A percentile compares a stretch with the other conserved stretches of the same genome.
phyloP scores from a whole-genome alignment of 2,113 vertebrate species.

The Hippoglossus stenolepis region DNA sequence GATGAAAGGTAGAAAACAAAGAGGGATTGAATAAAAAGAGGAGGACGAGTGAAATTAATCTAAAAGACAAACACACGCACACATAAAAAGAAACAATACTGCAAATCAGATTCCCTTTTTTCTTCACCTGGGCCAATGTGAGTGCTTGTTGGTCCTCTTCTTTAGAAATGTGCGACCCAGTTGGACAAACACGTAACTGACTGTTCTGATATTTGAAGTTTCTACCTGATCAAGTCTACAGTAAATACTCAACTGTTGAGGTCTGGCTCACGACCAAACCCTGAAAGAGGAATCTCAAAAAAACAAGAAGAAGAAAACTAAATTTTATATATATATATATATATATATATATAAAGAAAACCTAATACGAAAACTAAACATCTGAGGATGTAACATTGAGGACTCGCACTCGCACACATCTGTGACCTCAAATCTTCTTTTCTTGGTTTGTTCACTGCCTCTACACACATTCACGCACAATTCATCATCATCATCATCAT shows the following conservation, averaged over 20 bases:
- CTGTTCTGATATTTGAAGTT: conserved; percentile 6
- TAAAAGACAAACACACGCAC: conserved; percentile 33
- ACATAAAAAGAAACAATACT: conserved; percentile 43
- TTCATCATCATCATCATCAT: conserved; percentile 32
- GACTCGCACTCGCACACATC: conserved; percentile 40
- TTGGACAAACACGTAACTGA: conserved; percentile 25
- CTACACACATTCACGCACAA: conserved; percentile 37
- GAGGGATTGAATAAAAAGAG: conserved; percentile 41
- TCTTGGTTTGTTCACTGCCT: conserved; percentile 35
- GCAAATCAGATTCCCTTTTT: conserved; percentile 69
- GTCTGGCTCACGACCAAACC: conserved; percentile 35
- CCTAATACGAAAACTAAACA: not conserved
- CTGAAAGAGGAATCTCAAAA: conserved; percentile 18
- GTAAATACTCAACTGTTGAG: conserved; percentile 26
- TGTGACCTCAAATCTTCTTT: conserved; percentile 20
- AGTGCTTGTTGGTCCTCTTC: conserved; percentile 71
- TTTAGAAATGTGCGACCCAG: conserved; percentile 31
- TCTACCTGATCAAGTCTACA: conserved; percentile 42
- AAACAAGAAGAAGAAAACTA: too few relatives aligned
- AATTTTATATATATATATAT: too few relatives aligned
- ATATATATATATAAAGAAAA: conserved; percentile 11
- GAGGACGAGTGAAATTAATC: conserved; percentile 16
- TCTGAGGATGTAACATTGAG: conserved; percentile 41
- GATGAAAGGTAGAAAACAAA: conserved; percentile 40
- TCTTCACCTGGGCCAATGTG: conserved; percentile 30